These are phyloP conservation scores for Vicugna pacos DNA, from an alignment of 2,113 vertebrate genomes.

Conservation along the genomic window DNA sequence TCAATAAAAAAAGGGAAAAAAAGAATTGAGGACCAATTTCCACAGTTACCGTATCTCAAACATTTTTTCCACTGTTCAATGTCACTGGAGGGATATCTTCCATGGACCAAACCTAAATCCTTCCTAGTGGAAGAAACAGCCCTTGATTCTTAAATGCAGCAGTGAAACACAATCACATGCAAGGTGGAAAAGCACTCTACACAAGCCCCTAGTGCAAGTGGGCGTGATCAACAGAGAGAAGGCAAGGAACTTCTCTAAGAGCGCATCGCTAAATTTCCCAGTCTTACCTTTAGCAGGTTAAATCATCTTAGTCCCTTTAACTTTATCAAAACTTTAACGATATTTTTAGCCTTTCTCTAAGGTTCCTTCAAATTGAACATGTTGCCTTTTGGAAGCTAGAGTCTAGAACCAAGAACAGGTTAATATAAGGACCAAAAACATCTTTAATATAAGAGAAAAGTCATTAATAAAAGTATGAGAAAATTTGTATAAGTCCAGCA, in stretches of 20 bases:
- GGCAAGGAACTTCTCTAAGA: not conserved
- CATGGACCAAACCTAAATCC: not conserved
- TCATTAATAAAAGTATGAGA: not conserved
- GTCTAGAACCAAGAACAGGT: not conserved
- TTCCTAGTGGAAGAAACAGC: not conserved
- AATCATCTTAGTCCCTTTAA: not conserved
- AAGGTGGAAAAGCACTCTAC: not conserved
- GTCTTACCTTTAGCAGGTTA: not conserved
- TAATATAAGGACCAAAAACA: not conserved
- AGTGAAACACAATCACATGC: not conserved
- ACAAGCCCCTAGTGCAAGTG: not conserved
- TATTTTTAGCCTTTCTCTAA: not conserved
- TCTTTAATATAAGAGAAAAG: not conserved
- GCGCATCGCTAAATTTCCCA: not conserved
- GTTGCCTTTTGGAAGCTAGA: not conserved
- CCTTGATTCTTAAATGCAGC: not conserved
- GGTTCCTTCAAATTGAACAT: not conserved
- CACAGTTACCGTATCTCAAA: not conserved
- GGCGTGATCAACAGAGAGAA: not conserved
- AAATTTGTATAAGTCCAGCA: not conserved
- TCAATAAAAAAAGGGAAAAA: too few relatives aligned
- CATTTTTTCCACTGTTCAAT: not conserved
- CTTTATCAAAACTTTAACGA: not conserved
- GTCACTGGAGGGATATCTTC: not conserved
- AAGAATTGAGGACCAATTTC: not conserved